phyloP scores from a whole-genome alignment of 1,140 invertebrate species.

The Neotoxoptera formosana region DNA sequence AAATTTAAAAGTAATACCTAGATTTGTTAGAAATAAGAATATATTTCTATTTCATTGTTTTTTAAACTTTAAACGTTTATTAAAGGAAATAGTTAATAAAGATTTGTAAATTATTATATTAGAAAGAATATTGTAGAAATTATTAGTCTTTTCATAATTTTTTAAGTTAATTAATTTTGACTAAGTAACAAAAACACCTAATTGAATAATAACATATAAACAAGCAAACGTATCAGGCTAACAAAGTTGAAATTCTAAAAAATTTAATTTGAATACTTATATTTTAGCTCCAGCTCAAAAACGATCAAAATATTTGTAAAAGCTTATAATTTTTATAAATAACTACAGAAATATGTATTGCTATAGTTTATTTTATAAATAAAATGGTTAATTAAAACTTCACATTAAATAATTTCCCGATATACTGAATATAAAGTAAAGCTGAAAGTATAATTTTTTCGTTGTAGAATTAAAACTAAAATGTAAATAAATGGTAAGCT shows the following conservation, averaged over 20 bases:
- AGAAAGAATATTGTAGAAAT: background rate
- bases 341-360: background rate
- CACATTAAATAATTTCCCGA: background rate
- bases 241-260: background rate
- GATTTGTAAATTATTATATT: background rate
- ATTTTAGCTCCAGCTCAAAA: background rate
- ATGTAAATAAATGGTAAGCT: conserved; percentile 43
- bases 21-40: background rate
- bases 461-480: conserved; percentile 36
- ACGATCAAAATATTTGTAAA: background rate
- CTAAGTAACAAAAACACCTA: no score
- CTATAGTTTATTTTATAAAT: background rate
- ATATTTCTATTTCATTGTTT: background rate
- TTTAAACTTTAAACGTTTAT: background rate
- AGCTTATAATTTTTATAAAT: background rate
- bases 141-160: background rate
- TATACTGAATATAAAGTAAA: background rate
- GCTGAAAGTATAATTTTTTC: background rate
- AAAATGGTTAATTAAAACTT: background rate
- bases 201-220: background rate
- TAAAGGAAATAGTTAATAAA: background rate
- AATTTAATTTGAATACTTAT: background rate
- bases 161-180: no score
- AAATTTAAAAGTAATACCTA: background rate
- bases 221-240: background rate